These are phyloP conservation scores for Pseudomyrmex gracilis DNA, from an alignment of 1,140 invertebrate species.

Conservation along the genomic window DNA sequence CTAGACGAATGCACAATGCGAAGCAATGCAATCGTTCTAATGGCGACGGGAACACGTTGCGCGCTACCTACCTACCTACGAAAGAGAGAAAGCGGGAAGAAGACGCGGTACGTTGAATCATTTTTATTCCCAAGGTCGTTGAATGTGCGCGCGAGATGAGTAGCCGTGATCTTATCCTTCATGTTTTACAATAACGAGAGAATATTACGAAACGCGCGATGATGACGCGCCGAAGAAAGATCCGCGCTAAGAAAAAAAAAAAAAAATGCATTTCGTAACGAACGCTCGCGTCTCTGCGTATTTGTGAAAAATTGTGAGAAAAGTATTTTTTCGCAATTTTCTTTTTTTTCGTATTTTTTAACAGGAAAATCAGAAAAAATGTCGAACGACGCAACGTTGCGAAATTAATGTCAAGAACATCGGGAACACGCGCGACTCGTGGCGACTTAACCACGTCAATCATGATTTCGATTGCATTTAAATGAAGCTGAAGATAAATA, in stretches of 20 bases:
- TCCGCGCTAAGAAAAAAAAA: too few species aligned
- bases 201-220: neutral
- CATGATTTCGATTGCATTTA: neutral
- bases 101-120: constrained; percentile 1
- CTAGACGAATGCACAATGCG: constrained; percentile 79
- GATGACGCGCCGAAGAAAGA: too few species aligned
- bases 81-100: constrained; percentile 23
- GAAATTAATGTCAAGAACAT: neutral
- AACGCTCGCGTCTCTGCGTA: neutral
- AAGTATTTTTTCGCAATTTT: too few species aligned
- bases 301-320: neutral
- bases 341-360: too few species aligned
- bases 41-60: constrained; percentile 36
- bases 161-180: constrained; percentile 22
- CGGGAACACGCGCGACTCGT: neutral
- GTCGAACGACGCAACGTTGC: neutral
- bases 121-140: constrained; percentile 64
- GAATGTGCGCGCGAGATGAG: constrained; percentile 20
- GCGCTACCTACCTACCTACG: constrained; percentile 17
- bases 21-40: constrained; percentile 50
- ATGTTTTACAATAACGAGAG: neutral
- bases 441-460: neutral
- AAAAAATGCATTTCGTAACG: too few species aligned
- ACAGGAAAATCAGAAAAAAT: too few species aligned
- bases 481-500: constrained; percentile 17